Percentiles rank a stretch among this genome's conserved stretches.
phyloP scores from a whole-genome alignment of 1,140 invertebrate species.

The Drosophila equinoxialis region DNA sequence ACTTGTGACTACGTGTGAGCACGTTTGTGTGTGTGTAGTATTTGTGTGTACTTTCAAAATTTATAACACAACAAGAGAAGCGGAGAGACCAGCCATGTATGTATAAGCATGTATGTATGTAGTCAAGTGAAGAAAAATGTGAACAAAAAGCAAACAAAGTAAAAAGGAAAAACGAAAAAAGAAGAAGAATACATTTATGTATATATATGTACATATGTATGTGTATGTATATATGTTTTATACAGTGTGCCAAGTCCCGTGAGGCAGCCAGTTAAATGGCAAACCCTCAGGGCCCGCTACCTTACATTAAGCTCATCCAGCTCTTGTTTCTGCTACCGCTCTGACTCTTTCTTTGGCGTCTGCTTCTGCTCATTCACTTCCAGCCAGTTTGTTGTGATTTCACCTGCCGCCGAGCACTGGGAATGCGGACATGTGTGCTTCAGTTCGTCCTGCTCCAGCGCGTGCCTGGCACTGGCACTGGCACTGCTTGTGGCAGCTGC shows the following conservation, averaged over 20 bases:
- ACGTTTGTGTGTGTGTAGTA: slow-evolving; percentile 38
- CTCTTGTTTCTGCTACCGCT: slow-evolving; percentile 37
- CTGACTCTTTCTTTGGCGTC: neutral
- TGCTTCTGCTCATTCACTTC: slow-evolving; percentile 14
- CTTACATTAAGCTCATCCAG: slow-evolving; percentile 36
- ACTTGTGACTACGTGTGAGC: slow-evolving; percentile 30
- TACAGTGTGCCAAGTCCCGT: slow-evolving; percentile 41
- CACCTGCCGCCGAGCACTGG: neutral
- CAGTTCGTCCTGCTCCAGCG: slow-evolving; percentile 27
- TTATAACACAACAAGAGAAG: slow-evolving; percentile 60
- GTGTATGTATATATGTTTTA: slow-evolving; percentile 62
- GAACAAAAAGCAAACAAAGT: slow-evolving; percentile 63
- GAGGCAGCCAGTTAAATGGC: slow-evolving; percentile 68
- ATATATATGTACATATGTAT: neutral
- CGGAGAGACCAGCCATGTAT: slow-evolving; percentile 10
- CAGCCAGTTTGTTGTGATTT: slow-evolving; percentile 6
- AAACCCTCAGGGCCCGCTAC: slow-evolving; percentile 50
- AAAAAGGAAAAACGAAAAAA: slow-evolving; percentile 37
- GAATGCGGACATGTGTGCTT: slow-evolving; percentile 6
- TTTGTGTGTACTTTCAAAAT: slow-evolving; percentile 71
- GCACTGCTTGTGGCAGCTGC: slow-evolving; percentile 27
- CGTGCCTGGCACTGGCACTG: slow-evolving; percentile 56
- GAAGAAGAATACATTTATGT: slow-evolving; percentile 10
- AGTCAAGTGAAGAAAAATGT: slow-evolving; percentile 69
- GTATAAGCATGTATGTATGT: neutral